These are phyloP conservation scores for Hydriomena furcata DNA, from an alignment of 2,888 invertebrate genomes.

Conservation along the genomic window DNA sequence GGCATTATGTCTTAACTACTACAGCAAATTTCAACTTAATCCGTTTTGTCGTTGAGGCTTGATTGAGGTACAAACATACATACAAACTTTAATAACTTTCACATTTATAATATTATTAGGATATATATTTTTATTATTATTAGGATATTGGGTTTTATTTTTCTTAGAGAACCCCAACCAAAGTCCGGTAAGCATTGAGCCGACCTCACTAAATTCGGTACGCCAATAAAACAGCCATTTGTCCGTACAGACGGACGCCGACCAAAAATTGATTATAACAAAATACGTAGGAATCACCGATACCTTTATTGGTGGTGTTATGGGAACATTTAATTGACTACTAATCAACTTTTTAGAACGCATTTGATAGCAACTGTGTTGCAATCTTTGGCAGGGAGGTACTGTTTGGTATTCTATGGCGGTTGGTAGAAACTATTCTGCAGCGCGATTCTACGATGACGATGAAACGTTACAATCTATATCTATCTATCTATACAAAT, in stretches of 20 bases:
- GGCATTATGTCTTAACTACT: too few relatives aligned
- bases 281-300: conserved; percentile 79
- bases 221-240: conserved; percentile 78
- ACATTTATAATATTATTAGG: too few relatives aligned
- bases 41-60: too few relatives aligned
- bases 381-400: background rate
- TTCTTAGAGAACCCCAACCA: conserved; percentile 41
- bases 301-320: conserved; percentile 79
- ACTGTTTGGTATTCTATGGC: conserved; percentile 1
- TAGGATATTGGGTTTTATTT: conserved; percentile 9
- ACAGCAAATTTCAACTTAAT: too few relatives aligned
- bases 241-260: conserved; percentile 77
- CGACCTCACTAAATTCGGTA: conserved; percentile 79
- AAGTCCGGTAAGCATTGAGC: conserved; percentile 58
- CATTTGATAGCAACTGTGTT: conserved; percentile 5
- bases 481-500: too few relatives aligned
- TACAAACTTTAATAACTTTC: too few relatives aligned
- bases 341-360: conserved; percentile 58
- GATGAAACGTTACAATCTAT: too few relatives aligned
- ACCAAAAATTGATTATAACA: conserved; percentile 81
- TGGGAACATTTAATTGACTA: conserved; percentile 78
- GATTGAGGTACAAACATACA: too few relatives aligned
- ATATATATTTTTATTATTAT: too few relatives aligned
- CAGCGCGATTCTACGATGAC: too few relatives aligned
- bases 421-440: too few relatives aligned